Evolutionary conservation across 2,113 vertebrate species (phyloP).

Genomic region (Gambusia affinis): DNA sequence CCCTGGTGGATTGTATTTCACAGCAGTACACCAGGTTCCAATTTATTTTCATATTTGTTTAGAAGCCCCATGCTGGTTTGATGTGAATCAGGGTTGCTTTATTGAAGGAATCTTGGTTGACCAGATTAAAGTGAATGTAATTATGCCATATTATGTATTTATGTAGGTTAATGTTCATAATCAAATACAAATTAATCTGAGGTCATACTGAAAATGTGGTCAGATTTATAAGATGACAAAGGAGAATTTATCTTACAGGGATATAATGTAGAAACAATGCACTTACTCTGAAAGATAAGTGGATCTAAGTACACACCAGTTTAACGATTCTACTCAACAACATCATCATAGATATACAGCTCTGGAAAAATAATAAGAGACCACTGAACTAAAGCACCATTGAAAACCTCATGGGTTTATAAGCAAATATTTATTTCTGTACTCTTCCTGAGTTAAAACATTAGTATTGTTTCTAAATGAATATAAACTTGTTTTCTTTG

Average conservation of each 20-base stretch:
- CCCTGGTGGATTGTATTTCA: conserved; percentile 68
- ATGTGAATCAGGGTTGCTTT: conserved; percentile 50
- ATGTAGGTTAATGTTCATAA: conserved; percentile 36
- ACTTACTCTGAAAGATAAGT: conserved; percentile 8
- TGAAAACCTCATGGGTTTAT: too few species aligned
- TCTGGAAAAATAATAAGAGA: too few species aligned
- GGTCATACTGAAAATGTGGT: conserved; percentile 24
- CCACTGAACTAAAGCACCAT: too few species aligned
- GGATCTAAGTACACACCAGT: conserved; percentile 26
- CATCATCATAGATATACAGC: conserved; percentile 5
- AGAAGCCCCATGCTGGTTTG: conserved; percentile 51
- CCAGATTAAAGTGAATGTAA: conserved; percentile 56
- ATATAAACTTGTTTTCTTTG: too few species aligned
- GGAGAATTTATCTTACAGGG: conserved; percentile 23
- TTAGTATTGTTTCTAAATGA: too few species aligned
- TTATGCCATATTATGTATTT: conserved; percentile 24
- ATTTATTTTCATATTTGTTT: conserved; percentile 72
- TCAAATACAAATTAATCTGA: conserved; percentile 42
- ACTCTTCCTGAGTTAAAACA: too few species aligned
- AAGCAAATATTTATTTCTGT: too few species aligned
- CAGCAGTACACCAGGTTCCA: conserved; percentile 66
- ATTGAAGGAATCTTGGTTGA: conserved; percentile 39
- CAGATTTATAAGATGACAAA: conserved; percentile 22
- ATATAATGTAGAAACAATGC: conserved; percentile 22
- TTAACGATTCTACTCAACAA: conserved; percentile 20